Base-by-base conservation (phyloP, 2,113 vertebrate species). In the Dasyprocta punctata region DNA sequence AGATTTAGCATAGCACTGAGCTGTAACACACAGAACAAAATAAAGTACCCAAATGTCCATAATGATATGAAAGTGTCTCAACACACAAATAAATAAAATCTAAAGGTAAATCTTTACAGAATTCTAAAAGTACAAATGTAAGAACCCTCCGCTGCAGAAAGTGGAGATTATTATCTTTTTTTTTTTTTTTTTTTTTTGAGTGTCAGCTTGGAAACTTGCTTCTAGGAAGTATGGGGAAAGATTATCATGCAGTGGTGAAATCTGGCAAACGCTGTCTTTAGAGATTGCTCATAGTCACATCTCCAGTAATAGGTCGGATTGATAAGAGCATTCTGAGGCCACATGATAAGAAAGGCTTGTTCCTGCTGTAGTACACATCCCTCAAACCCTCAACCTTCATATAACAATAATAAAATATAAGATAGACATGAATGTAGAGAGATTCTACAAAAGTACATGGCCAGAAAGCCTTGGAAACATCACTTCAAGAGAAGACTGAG, bases 311-410 rank as follows among this genome's bases (percentile, higher is more conserved):
- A 56, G 3, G 2, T 30, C 14, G 38, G 33, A 9, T 24, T 44
- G 65, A 67, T 61, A 44, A 3, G 3, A 26, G 14, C 5, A 1
- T 7, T 22, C 41, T 17, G 5, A 58, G 36, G 7, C 11, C 49
- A 1, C 11, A 2, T n/a, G 1, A 47, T 4, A 7, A 44, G 41
- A 56, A 30, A 5, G 10, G 30, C 3, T 22, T 1, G 14, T 77
- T 4, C 16, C 16, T 14, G 61, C n/a, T 54, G 36, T 13, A 17
- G 1, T 22, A 12, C 12, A 49, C 20, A 10, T 38, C 19, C 33
- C 4, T 10, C 33, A 63, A 36, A 11, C n/a, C 4, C 19, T 16
- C 38, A 47, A 12, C 1, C 2, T 12, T 44, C 38, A 36, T n/a
- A 28, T 63, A 44, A 9, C 82, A 85, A 75, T 36, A 54, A 56